Conservation (phyloP, 1,140 invertebrate genomes). For the Lordiphosa clarofinis region DNA sequence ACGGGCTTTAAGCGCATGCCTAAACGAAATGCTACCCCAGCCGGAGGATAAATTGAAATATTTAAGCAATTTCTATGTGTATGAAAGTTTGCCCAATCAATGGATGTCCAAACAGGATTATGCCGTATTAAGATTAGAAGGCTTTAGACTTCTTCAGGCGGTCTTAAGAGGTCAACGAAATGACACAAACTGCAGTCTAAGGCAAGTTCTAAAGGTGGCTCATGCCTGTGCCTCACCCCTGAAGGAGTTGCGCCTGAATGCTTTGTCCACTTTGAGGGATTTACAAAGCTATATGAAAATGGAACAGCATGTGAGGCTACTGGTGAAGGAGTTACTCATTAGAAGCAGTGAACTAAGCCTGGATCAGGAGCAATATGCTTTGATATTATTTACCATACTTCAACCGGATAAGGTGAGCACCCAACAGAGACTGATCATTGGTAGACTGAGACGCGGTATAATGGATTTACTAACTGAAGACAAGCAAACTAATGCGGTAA, state of each 20-base stretch:
- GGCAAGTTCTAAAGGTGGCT: conserved; percentile 53
- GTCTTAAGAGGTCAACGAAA: conserved; percentile 25
- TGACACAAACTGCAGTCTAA: conserved; percentile 14
- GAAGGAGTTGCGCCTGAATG: conserved; percentile 75
- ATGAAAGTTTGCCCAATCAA: conserved; percentile 39
- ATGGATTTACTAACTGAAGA: conserved; percentile 34
- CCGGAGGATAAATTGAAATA: conserved; percentile 81
- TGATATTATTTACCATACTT: conserved; percentile 80
- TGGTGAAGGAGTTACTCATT: conserved; percentile 52
- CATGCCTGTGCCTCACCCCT: conserved; percentile 44
- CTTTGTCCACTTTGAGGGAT: conserved; percentile 44
- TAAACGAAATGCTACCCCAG: conserved; percentile 79
- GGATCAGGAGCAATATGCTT: conserved; percentile 83
- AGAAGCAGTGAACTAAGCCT: conserved; percentile 82
- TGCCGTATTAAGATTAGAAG: conserved; percentile 45
- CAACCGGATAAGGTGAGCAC: conserved; percentile 20
- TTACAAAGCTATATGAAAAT: conserved; percentile 9
- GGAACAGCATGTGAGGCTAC: conserved; percentile 26
- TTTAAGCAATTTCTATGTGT: conserved; percentile 80
- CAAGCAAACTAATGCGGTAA: conserved; percentile 31
- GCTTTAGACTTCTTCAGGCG: conserved; percentile 50
- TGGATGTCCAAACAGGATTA: conserved; percentile 26
- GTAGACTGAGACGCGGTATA: conserved; percentile 33
- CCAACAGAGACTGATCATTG: conserved; percentile 30
- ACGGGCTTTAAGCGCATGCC: conserved; percentile 38